Conservation (phyloP, 2,113 vertebrate species). For the Oreochromis aureus region DNA sequence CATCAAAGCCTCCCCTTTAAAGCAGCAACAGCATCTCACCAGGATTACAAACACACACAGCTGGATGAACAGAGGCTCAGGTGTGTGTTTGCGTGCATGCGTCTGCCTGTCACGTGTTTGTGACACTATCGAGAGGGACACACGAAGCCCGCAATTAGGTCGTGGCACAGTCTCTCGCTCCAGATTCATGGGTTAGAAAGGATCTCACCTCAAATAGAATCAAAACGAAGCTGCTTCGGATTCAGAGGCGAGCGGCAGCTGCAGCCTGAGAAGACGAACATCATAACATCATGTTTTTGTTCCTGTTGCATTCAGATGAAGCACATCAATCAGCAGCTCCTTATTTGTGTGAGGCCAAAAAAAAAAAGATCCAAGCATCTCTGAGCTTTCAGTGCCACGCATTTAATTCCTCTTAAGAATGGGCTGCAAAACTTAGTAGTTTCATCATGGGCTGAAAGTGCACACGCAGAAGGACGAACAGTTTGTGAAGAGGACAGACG, state of each 20-base stretch:
- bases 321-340: neutral
- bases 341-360: neutral
- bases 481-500: neutral
- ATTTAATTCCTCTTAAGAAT: neutral
- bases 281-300: neutral
- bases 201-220: neutral
- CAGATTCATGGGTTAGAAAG: neutral
- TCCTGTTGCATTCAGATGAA: neutral
- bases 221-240: neutral
- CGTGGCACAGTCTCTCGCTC: neutral
- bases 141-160: neutral
- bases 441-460: neutral
- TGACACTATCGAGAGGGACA: neutral
- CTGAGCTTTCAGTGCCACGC: neutral
- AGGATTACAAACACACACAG: neutral
- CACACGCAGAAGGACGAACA: neutral
- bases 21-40: neutral
- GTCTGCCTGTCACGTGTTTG: neutral
- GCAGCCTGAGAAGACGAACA: neutral
- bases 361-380: neutral
- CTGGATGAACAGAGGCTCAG: neutral
- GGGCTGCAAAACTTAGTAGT: neutral
- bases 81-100: neutral
- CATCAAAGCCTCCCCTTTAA: neutral
- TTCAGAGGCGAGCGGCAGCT: neutral